Conservation (phyloP, 1,140 invertebrate genomes). For the Notospermus geniculatus region DNA sequence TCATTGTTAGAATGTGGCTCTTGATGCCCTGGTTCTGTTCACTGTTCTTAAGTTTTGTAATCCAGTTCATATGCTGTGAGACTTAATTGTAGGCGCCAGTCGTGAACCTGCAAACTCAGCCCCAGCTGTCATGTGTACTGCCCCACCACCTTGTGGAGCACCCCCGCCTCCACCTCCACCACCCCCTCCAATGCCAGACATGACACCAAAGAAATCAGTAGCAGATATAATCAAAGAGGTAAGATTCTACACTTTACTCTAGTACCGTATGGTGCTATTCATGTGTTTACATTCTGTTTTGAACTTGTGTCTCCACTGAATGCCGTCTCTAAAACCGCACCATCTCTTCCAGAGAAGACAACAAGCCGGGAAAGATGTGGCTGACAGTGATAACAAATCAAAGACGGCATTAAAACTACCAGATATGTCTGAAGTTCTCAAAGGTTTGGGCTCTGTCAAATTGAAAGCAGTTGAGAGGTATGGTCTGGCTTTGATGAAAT, state of each 20-base stretch:
- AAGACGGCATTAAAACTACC: slow-evolving; percentile 9
- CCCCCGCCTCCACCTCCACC: slow-evolving; percentile 28
- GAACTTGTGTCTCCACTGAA: not conserved
- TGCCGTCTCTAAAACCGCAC: not conserved
- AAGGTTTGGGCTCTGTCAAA: slow-evolving; percentile 37
- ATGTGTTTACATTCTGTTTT: no score
- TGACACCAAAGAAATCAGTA: slow-evolving; percentile 12
- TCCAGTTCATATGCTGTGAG: no score
- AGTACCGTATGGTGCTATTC: no score
- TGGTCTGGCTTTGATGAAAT: no score
- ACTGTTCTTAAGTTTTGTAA: not conserved
- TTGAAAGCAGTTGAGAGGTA: slow-evolving; percentile 40
- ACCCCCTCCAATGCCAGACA: slow-evolving; percentile 15
- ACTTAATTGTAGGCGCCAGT: not conserved
- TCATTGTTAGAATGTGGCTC: not conserved
- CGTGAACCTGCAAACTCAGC: not conserved
- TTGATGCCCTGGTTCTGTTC: not conserved
- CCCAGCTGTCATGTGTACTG: slow-evolving; percentile 11
- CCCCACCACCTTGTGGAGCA: slow-evolving; percentile 23
- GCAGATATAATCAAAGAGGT: slow-evolving; percentile 28
- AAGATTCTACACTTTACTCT: no score
- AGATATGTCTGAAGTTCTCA: slow-evolving; percentile 37
- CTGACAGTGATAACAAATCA: no score
- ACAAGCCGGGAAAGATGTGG: not conserved
- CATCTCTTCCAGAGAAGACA: not conserved